Conservation (phyloP, 2,113 vertebrate genomes). For the Austrofundulus limnaeus region DNA sequence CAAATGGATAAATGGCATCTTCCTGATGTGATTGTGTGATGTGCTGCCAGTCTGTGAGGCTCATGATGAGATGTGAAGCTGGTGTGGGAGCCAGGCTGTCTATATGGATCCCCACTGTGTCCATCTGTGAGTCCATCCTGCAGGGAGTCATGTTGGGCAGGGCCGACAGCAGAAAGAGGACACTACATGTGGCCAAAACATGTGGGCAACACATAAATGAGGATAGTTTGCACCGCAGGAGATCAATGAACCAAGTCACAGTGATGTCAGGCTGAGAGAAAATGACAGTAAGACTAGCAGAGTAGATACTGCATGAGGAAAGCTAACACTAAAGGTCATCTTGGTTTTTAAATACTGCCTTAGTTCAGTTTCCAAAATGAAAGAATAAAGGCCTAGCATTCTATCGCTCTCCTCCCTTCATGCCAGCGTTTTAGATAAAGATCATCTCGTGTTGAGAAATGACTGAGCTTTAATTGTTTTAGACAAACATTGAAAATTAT, state of each 20-base stretch:
- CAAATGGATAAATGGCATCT: constrained; percentile 59
- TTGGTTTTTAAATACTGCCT: not conserved
- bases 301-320: not conserved
- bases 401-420: too few relatives aligned
- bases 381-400: not conserved
- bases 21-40: constrained; percentile 64
- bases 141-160: constrained; percentile 47
- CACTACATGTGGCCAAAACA: constrained; percentile 61
- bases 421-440: too few relatives aligned
- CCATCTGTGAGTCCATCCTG: constrained; percentile 71
- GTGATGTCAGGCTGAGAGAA: not conserved
- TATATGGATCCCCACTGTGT: constrained; percentile 54
- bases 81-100: constrained; percentile 41
- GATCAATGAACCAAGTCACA: constrained; percentile 8
- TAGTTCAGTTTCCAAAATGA: not conserved
- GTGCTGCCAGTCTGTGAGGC: constrained; percentile 60
- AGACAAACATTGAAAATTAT: too few relatives aligned
- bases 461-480: too few relatives aligned
- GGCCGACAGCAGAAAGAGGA: constrained; percentile 57
- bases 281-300: constrained; percentile 5
- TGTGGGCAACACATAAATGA: constrained; percentile 63
- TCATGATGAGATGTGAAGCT: constrained; percentile 38
- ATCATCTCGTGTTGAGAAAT: too few relatives aligned
- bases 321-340: not conserved
- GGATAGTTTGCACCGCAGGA: constrained; percentile 9